These are phyloP conservation scores for Xiphophorus hellerii DNA, from an alignment of 2,113 vertebrate species.

Conservation along the genomic window DNA sequence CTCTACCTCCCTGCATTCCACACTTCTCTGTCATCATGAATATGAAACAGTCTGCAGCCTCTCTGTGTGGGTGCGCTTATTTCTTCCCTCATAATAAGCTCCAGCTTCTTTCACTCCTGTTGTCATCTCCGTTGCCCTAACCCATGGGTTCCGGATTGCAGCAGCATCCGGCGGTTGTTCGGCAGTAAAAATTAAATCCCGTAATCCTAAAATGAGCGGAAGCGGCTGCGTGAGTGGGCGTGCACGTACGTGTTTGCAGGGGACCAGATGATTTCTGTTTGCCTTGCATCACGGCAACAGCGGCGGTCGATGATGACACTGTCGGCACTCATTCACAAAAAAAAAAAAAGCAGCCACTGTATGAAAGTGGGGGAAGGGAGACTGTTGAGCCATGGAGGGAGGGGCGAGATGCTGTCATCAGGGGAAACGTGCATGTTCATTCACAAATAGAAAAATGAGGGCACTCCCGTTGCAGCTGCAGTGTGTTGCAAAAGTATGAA, in stretches of 20 bases:
- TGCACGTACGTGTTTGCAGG: slow-evolving; percentile 38
- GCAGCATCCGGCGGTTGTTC: slow-evolving; percentile 64
- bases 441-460: slow-evolving; percentile 13
- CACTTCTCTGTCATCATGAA: background rate
- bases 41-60: background rate
- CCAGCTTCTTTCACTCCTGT: background rate
- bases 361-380: slow-evolving; percentile 39
- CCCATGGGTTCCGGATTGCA: slow-evolving; percentile 28
- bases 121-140: background rate
- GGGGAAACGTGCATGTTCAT: slow-evolving; percentile 27
- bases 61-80: background rate
- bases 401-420: slow-evolving; percentile 30
- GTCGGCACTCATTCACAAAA: slow-evolving; percentile 54
- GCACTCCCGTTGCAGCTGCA: background rate
- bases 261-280: slow-evolving; percentile 72
- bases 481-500: background rate
- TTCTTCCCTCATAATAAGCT: background rate
- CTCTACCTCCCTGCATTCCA: slow-evolving; percentile 24
- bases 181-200: slow-evolving; percentile 81
- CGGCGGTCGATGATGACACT: slow-evolving; percentile 49
- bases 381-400: slow-evolving; percentile 19
- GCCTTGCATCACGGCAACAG: slow-evolving; percentile 59
- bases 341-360: slow-evolving; percentile 44
- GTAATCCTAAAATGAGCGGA: slow-evolving; percentile 74
- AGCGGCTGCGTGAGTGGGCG: background rate